Evolutionary conservation across 2,113 vertebrate species (phyloP).

Genomic region (Aleadryas rufinucha): DNA sequence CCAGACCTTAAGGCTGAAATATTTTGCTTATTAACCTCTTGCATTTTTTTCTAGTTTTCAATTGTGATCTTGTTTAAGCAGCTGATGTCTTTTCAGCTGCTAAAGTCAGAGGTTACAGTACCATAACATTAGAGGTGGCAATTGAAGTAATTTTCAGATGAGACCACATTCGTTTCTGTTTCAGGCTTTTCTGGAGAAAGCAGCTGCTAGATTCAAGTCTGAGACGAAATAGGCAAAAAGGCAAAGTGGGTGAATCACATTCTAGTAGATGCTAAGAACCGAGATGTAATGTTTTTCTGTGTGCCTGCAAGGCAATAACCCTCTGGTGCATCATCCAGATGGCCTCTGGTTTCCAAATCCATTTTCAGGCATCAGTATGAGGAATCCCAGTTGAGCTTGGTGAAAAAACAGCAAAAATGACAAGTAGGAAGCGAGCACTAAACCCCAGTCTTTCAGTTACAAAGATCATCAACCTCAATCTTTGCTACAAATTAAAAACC

Average conservation of each 20-base stretch:
- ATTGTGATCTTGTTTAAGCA: not conserved
- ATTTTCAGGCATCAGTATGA: not conserved
- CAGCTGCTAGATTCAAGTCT: not conserved
- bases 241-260: not conserved
- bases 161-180: not conserved
- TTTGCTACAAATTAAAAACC: not conserved
- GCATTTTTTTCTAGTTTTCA: not conserved
- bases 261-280: not conserved
- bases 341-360: not conserved
- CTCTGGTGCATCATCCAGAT: not conserved
- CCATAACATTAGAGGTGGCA: not conserved
- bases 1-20: not conserved
- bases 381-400: not conserved
- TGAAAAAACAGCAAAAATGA: not conserved
- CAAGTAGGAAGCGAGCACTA: fast-evolving
- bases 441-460: not conserved
- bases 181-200: not conserved
- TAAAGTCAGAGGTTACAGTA: not conserved
- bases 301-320: not conserved
- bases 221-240: not conserved
- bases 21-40: not conserved
- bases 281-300: not conserved
- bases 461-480: not conserved
- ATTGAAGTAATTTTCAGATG: not conserved
- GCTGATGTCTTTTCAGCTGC: not conserved